These are phyloP conservation scores for Mobula hypostoma DNA, from an alignment of 2,113 vertebrate species.

Conservation along the genomic window DNA sequence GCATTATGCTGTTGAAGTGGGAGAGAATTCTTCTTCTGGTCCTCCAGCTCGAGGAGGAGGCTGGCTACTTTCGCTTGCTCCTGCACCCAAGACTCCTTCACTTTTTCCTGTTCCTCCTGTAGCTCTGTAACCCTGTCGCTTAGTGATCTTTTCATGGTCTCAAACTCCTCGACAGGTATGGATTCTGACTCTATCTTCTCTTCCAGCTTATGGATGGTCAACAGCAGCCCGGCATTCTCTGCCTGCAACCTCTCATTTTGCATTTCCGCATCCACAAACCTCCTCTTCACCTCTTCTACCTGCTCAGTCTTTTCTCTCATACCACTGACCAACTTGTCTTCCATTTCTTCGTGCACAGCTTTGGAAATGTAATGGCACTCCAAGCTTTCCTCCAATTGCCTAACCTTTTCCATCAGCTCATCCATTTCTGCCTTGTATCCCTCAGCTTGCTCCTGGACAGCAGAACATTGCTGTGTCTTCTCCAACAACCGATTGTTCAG, in stretches of 20 bases:
- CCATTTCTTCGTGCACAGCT: conserved; percentile 57
- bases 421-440: conserved; percentile 57
- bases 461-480: conserved; percentile 50
- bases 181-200: conserved; percentile 52
- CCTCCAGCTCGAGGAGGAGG: conserved; percentile 63
- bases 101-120: conserved; percentile 56
- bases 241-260: conserved; percentile 55
- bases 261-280: conserved; percentile 47
- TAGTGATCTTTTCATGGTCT: conserved; percentile 61
- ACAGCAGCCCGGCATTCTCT: conserved; percentile 49
- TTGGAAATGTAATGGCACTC: conserved; percentile 53
- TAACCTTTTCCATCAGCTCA: conserved; percentile 54
- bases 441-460: conserved; percentile 51
- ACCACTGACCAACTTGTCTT: conserved; percentile 51
- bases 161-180: conserved; percentile 51
- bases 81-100: conserved; percentile 47
- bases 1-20: conserved; percentile 54
- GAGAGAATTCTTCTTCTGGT: conserved; percentile 46
- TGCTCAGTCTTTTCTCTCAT: conserved; percentile 20
- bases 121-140: conserved; percentile 54
- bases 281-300: conserved; percentile 54
- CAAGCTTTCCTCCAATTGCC: conserved; percentile 60
- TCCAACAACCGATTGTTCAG: conserved; percentile 59
- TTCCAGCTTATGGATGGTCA: conserved; percentile 55
- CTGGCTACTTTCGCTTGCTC: conserved; percentile 52